Evolutionary conservation across 2,797 vertebrate genomes (phyloP), one percentile per base, ranked within the genome.

Genomic region (Gadopsis bispinosus): DNA sequence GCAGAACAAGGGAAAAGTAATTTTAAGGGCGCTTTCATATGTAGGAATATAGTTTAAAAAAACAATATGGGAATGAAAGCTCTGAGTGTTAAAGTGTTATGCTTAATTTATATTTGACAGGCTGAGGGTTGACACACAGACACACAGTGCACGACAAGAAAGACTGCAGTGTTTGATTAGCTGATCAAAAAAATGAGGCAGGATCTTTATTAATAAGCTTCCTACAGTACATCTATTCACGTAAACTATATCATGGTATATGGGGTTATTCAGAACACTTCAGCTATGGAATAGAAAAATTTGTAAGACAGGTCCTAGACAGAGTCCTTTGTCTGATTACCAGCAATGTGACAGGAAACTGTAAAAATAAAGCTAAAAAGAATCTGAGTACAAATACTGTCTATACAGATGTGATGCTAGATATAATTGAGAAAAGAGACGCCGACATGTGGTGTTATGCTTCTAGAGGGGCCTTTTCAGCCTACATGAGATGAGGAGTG

Each of bases 21-120:
- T 68, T 79, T 55, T 62, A 26, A 60, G 29, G 62, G 26, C 0
- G 8, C n/a, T 81, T 56, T 81, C 55, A 45, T 75, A 26, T 74
- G 69, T 67, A 64, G 53, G 79, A 76, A 79, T 53, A 53, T 31
- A 72, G 14, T 19, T 33, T n/a, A 33, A 31, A 68, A 63, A 69
- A 78, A 72, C 31, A 83, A 66, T 11, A 2, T 1, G 20, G 16
- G 5, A 16, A 62, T 41, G 20, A 70, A 48, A 11, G 10, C 76
- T 79, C 67, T 10, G 12, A 60, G 41, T 67, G 69, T 33, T 58
- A 79, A 75, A 2, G 33, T 73, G 60, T 59, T 45, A 17, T 79
- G 35, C 39, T 71, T 66, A 54, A 80, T 89, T 84, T 86, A 68
- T 80, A 63, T 83, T 71, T 68, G 74, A 80, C 66, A 58, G 48